Percentiles rank a stretch among this genome's conserved stretches.
Conservation (phyloP, 2,113 vertebrate species). For the Phainopepla nitens region DNA sequence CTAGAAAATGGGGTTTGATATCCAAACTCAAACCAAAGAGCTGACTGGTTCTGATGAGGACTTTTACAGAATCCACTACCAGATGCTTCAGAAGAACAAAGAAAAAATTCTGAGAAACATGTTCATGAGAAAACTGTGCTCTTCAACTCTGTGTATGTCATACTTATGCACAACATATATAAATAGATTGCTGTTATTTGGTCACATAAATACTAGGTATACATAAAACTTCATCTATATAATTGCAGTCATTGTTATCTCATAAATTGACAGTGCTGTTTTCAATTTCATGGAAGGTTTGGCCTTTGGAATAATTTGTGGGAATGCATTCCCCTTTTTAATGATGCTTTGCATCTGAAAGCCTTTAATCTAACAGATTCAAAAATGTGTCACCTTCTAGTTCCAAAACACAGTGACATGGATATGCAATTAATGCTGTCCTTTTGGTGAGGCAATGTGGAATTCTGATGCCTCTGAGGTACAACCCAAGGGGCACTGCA, state of each 20-base stretch:
- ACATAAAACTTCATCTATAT: neutral
- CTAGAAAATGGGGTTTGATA: neutral
- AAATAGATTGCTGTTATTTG: neutral
- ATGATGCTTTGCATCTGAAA: neutral
- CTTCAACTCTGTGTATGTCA: neutral
- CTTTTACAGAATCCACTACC: neutral
- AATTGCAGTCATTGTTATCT: neutral
- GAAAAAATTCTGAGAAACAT: neutral
- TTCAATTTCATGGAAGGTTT: neutral
- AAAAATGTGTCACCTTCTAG: neutral
- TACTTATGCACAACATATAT: neutral
- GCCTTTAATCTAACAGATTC: neutral
- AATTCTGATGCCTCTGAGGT: neutral
- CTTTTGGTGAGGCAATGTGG: neutral
- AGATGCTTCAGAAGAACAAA: neutral
- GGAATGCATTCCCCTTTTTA: neutral
- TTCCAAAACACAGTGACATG: neutral
- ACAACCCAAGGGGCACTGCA: neutral
- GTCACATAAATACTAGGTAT: neutral
- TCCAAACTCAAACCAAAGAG: neutral
- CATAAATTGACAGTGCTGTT: neutral
- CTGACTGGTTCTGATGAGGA: neutral
- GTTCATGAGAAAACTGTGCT: neutral
- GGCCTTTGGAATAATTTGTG: neutral
- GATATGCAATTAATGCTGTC: neutral